These are phyloP conservation scores for Hyposmocoma kahamanoa DNA, from an alignment of 1,140 invertebrate genomes.

Conservation along the genomic window DNA sequence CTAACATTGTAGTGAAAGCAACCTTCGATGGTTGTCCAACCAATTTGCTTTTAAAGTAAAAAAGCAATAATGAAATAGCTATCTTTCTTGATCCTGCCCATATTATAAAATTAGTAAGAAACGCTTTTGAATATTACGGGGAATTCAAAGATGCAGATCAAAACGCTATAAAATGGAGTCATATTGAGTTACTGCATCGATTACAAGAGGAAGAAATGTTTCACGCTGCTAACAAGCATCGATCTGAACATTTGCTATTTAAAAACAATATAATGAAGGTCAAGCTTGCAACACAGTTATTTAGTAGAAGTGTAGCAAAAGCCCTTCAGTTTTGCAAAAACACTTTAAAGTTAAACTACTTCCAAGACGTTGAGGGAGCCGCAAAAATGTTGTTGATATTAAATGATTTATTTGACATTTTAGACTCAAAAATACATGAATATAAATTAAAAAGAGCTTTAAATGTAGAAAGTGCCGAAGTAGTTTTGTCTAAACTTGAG, in stretches of 20 bases:
- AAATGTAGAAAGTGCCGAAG: constrained; percentile 3
- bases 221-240: too few species aligned
- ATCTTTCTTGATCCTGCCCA: too few species aligned
- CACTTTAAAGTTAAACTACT: neutral
- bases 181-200: too few species aligned
- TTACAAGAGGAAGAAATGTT: too few species aligned
- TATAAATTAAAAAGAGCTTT: constrained; percentile 5
- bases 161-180: too few species aligned
- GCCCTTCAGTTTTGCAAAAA: constrained; percentile 3
- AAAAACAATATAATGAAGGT: constrained; percentile 9
- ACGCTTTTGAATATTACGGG: too few species aligned
- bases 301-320: constrained; percentile 1
- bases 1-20: too few species aligned
- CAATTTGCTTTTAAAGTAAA: too few species aligned
- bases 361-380: neutral
- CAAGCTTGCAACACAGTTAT: neutral
- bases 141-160: too few species aligned
- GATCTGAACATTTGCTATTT: neutral
- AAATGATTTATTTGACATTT: constrained; percentile 6
- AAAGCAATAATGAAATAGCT: too few species aligned
- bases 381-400: neutral
- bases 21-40: too few species aligned
- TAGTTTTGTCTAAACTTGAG: neutral
- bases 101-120: too few species aligned
- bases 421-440: constrained; percentile 3